These are phyloP conservation scores for Halichoeres trimaculatus DNA, from an alignment of 2,113 vertebrate genomes.

Conservation along the genomic window DNA sequence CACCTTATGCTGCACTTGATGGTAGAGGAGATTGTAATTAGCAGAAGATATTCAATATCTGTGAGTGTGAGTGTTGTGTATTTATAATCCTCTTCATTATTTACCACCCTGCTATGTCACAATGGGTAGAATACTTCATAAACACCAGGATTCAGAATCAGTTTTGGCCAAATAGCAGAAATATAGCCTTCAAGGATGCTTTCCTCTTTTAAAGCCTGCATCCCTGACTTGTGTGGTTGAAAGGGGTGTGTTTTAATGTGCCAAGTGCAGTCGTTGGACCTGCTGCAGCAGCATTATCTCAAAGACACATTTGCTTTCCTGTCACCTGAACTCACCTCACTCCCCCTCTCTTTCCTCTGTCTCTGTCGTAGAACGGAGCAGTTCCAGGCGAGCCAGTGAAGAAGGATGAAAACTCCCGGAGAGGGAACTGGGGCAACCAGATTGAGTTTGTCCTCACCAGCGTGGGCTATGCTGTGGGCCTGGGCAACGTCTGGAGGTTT, in stretches of 20 bases:
- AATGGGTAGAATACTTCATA: background rate
- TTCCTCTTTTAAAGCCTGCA: background rate
- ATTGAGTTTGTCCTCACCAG: constrained; percentile 99
- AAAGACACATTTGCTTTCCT: constrained; percentile 10
- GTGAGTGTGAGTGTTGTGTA: background rate
- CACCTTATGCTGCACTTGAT: constrained; percentile 55
- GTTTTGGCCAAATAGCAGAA: background rate
- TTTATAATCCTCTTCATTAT: constrained; percentile 26
- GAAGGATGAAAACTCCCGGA: constrained; percentile 91
- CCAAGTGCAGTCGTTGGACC: constrained; percentile 7
- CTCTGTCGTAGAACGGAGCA: constrained; percentile 90
- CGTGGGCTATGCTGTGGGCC: constrained; percentile 97
- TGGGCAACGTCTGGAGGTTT: constrained; percentile 99
- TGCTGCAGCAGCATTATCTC: constrained; percentile 18
- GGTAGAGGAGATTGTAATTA: constrained; percentile 11
- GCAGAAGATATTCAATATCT: background rate
- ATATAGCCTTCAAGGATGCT: background rate
- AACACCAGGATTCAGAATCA: background rate
- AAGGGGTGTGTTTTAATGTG: background rate
- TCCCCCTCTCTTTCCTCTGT: constrained; percentile 17
- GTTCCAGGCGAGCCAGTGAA: constrained; percentile 93
- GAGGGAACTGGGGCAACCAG: constrained; percentile 99
- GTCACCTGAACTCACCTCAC: constrained; percentile 48
- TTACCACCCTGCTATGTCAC: background rate
- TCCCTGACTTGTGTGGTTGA: background rate